A percentile compares a stretch with the other conserved stretches of the same genome.
Conservation (phyloP, 2,113 vertebrate species). For the Centropus unirufus region DNA sequence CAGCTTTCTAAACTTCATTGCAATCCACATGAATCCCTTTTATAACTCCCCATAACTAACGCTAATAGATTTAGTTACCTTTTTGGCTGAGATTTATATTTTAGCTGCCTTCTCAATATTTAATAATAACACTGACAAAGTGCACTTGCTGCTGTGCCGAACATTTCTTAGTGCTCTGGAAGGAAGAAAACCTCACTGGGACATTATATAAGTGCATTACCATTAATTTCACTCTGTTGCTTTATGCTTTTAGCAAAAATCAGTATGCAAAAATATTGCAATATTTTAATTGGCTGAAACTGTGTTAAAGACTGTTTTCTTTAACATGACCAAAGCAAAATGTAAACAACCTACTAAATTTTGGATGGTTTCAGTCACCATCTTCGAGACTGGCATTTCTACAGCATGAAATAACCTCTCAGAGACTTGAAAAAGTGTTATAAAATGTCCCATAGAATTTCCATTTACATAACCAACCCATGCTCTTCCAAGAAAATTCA, state of each 20-base stretch:
- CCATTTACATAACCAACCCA: slow-evolving; percentile 1
- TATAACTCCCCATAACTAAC: background rate
- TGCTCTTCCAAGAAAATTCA: background rate
- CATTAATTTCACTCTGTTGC: background rate
- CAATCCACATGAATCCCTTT: background rate
- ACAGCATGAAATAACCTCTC: background rate
- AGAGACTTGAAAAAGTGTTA: background rate
- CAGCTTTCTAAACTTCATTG: background rate
- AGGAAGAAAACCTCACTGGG: background rate
- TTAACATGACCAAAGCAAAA: background rate
- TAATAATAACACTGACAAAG: slow-evolving; percentile 6
- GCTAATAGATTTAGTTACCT: background rate
- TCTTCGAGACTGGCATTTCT: background rate
- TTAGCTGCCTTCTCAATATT: background rate
- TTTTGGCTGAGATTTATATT: background rate
- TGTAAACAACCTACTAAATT: background rate
- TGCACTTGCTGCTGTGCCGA: slow-evolving; percentile 2
- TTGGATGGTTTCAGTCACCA: background rate
- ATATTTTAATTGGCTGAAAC: background rate
- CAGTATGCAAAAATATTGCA: background rate
- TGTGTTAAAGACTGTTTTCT: background rate
- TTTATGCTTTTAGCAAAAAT: slow-evolving; percentile 10
- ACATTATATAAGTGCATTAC: background rate
- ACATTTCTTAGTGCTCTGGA: background rate
- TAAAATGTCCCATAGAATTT: slow-evolving; percentile 26